Evolutionary conservation across 2,113 vertebrate species (phyloP).

Genomic region (Craseonycteris thonglongyai): DNA sequence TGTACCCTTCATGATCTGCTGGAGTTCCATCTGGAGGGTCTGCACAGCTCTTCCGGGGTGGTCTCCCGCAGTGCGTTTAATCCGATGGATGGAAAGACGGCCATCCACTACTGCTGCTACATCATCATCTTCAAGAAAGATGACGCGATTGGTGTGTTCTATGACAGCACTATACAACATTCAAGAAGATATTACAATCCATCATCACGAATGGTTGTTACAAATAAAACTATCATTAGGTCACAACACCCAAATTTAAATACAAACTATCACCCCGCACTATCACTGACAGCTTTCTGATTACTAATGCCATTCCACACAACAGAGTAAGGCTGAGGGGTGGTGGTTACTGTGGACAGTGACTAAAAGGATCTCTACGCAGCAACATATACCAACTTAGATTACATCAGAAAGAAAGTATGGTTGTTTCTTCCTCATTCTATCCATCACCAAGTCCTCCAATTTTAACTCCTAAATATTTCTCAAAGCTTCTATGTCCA

Average conservation of each 20-base stretch:
- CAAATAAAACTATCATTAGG: not conserved
- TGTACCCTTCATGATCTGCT: conserved; percentile 99
- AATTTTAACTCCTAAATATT: not conserved
- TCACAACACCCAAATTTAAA: not conserved
- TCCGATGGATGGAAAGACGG: conserved; percentile 95
- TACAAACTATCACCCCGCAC: not conserved
- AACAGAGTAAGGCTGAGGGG: not conserved
- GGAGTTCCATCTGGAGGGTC: conserved; percentile 97
- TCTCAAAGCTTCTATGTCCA: not conserved
- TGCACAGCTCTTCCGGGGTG: conserved; percentile 94
- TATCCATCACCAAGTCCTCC: not conserved
- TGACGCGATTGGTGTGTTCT: conserved; percentile 96
- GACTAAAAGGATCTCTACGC: not conserved
- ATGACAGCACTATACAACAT: conserved; percentile 88
- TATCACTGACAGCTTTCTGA: not conserved
- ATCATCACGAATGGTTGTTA: not conserved
- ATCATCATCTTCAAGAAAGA: conserved; percentile 97
- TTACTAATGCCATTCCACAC: not conserved
- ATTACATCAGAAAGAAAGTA: not conserved
- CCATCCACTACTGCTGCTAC: conserved; percentile 93
- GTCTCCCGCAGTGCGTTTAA: conserved; percentile 91
- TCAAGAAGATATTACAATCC: not conserved
- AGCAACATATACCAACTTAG: not conserved
- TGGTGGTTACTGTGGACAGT: not conserved
- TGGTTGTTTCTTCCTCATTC: not conserved